Evolutionary conservation across 2,888 invertebrate species (phyloP), one percentile per base, ranked within the genome.

Genomic region (Stictocephala bisonia): DNA sequence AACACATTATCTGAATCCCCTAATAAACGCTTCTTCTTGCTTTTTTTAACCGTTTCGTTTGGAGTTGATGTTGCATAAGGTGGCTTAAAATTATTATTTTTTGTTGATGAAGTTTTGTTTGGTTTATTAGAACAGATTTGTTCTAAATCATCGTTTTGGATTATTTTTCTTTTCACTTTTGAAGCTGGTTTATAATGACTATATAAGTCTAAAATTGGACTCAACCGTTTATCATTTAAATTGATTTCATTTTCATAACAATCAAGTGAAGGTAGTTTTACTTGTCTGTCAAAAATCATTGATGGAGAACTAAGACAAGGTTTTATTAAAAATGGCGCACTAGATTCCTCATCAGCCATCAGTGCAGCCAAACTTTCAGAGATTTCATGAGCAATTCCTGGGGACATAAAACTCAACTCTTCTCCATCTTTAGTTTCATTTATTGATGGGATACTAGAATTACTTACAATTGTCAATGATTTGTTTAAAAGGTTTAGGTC

Each of bases 321-420:
- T 27, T 26, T 60, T 18, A 74, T 27, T 69, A 71, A 72, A 29
- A 60, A 22, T 15, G 75, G 68, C 6, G 51, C 31, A 44, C 35
- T 68, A 0, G 58, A 44, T 7, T 72, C 76, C 77, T 84, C 83
- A 77, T 84, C 84, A 4, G 80, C 82, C 3, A 84, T 72, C 11
- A 84, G 78, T 4, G 84, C 84, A 31, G 79, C 81, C 13, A 82
- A 80, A 74, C 82, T 83, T 24, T 82, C 83, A 15, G 79, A 75
- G 22, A 84, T 80, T 80, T 85, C 84, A 73, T 82, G 79, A 3
- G 80, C 80, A 40, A 81, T 67, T 44, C 78, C 77, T 2, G 69
- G 58, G 15, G 72, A 68, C 27, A 71, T 44, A 27, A 24, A 58
- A 29, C 6, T 1, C 9, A 1, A 2, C 27, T 56, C 13, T 20